Base-by-base conservation (phyloP, 1,140 invertebrate species). In the Diorhabda sublineata region DNA sequence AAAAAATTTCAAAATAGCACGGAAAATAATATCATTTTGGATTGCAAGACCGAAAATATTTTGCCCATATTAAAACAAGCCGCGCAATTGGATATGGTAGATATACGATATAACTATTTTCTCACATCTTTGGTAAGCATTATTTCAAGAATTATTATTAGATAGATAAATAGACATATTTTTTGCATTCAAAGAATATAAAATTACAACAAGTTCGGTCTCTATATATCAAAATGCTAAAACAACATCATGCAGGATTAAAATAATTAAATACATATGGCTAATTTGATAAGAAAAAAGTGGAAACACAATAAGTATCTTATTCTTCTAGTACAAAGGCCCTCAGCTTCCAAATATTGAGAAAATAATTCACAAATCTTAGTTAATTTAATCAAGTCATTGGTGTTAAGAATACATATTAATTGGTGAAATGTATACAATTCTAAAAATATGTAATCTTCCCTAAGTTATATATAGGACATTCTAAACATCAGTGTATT, bases 81-180 rank as follows among this genome's bases (percentile, higher is more conserved):
- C 0, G 87, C 89, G 75, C 90, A 95, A 79, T 87, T 96, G 2
- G 90, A 91, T 70, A 87, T 96, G 81, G 82, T 95, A 52, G 88
- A 88, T 57, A 90, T 92, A 75, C 90, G 91, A 74, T 85, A 84
- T 74, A 84, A 81, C 67, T 85, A 86, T 64, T 84, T 89, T 4
- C 77, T 89, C 45, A 86, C 85, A 44, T 83, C 84, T 42, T 71
- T 89, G 63, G 80, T 81, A 76, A 76, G 71, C 56, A 45, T 43
- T 66, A 57, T 26, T 8, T 42, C 41, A 9, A 43, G 57, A 26
- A 9, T 60, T 58, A 42, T 45, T 59, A n/a, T 26, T 11, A 61
- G 26, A 26, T 26, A 26, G 0, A 26, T 26, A 26, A 26, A 26
- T 26, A 26, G 26, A 47, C 4, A n/a, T n/a, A 64, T 45, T 2